A percentile compares a stretch with the other conserved stretches of the same genome.
phyloP scores from a whole-genome alignment of 2,797 vertebrate genomes.

The Perdix hodgsoniae region DNA sequence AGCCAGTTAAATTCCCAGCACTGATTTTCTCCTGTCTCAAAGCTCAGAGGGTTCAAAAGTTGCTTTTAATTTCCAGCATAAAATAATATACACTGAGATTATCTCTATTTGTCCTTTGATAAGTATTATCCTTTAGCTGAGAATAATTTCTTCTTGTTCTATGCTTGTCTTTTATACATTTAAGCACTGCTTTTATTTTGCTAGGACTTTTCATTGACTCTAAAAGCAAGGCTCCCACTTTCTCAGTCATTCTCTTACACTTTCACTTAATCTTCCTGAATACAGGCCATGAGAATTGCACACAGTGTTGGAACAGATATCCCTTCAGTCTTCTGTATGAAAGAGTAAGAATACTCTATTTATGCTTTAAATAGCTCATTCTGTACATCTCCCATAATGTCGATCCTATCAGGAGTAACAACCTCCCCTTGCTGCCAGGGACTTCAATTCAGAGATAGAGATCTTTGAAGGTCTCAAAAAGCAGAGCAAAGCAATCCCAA shows the following conservation, averaged over 20 bases:
- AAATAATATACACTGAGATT: not conserved
- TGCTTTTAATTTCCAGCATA: slow-evolving; percentile 17
- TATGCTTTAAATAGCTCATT: not conserved
- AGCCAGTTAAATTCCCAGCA: not conserved
- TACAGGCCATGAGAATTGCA: not conserved
- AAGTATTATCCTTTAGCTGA: not conserved
- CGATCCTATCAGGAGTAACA: not conserved
- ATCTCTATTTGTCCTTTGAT: not conserved
- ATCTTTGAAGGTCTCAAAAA: not conserved
- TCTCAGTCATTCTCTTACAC: not conserved
- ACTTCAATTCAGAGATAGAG: not conserved
- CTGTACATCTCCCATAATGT: not conserved
- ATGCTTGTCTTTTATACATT: not conserved
- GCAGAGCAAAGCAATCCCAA: not conserved
- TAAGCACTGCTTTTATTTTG: not conserved
- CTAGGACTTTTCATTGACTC: not conserved
- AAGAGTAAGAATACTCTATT: not conserved
- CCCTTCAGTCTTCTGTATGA: not conserved
- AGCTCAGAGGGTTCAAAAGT: not conserved
- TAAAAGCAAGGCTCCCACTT: not conserved
- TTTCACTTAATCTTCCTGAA: not conserved
- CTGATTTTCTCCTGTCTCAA: not conserved
- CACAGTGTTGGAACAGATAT: not conserved
- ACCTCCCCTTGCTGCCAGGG: not conserved
- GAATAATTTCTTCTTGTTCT: not conserved